phyloP scores from a whole-genome alignment of 2,113 vertebrate genomes.

The Heloderma charlesbogerti region DNA sequence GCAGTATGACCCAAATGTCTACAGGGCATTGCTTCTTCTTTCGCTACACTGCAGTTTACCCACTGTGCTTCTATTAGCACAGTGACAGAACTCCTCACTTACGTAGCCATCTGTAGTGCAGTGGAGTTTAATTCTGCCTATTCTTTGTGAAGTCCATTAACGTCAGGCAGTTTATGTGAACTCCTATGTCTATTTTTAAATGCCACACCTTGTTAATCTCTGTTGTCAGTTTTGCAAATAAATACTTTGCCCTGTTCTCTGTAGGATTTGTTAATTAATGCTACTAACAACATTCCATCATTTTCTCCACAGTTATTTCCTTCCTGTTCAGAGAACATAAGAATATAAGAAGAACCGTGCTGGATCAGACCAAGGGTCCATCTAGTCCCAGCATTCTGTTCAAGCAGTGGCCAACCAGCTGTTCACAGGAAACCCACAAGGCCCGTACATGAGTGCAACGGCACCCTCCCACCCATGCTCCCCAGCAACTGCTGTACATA shows the following conservation, averaged over 20 bases:
- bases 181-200: constrained; percentile 68
- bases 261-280: constrained; percentile 40
- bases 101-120: constrained; percentile 58
- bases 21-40: background rate
- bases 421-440: no score
- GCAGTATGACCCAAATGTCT: background rate
- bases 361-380: no score
- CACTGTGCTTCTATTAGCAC: background rate
- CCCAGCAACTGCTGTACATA: no score
- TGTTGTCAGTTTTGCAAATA: constrained; percentile 69
- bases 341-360: constrained; percentile 26
- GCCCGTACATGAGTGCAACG: no score
- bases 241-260: constrained; percentile 57
- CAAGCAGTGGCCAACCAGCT: no score
- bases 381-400: no score
- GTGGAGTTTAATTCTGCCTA: constrained; percentile 58
- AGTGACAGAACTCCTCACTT: constrained; percentile 22
- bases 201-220: constrained; percentile 61
- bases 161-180: constrained; percentile 41
- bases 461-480: no score
- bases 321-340: background rate
- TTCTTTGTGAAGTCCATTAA: constrained; percentile 64
- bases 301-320: constrained; percentile 46
- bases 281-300: constrained; percentile 32
- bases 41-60: constrained; percentile 19